These are phyloP conservation scores for Lepidostoma basale DNA, from an alignment of 1,140 invertebrate species.

Conservation along the genomic window DNA sequence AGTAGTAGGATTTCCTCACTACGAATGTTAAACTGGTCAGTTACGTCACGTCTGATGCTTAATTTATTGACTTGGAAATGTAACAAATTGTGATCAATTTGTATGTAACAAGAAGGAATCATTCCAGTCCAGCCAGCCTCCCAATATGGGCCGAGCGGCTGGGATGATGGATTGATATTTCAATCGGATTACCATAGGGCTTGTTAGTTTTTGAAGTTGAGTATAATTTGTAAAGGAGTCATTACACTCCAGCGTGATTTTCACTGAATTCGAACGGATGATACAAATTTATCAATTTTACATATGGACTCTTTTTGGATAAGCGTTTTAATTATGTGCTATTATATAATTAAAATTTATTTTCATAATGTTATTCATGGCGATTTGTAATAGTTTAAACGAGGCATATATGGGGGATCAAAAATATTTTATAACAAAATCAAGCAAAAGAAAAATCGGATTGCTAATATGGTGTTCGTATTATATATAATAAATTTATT, in stretches of 20 bases:
- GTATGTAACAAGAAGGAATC: constrained; percentile 38
- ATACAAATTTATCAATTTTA: too few species aligned
- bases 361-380: too few species aligned
- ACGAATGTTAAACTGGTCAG: not conserved
- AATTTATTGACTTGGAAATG: constrained; percentile 22
- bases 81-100: constrained; percentile 37
- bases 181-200: constrained; percentile 34
- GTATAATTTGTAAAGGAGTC: not conserved
- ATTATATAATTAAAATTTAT: too few species aligned
- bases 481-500: too few species aligned
- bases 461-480: too few species aligned
- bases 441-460: not conserved
- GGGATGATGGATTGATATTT: constrained; percentile 32
- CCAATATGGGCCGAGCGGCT: constrained; percentile 26
- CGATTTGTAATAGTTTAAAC: too few species aligned
- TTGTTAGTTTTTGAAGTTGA: not conserved
- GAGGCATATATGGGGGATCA: not conserved
- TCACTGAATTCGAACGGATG: too few species aligned
- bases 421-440: not conserved
- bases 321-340: too few species aligned
- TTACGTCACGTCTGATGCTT: constrained; percentile 10
- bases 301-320: too few species aligned
- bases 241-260: too few species aligned
- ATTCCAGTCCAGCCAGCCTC: constrained; percentile 29
- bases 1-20: too few species aligned